Evolutionary conservation across 1,140 invertebrate species (phyloP), one percentile per base, ranked within the genome.

Genomic region (Formica exsecta): DNA sequence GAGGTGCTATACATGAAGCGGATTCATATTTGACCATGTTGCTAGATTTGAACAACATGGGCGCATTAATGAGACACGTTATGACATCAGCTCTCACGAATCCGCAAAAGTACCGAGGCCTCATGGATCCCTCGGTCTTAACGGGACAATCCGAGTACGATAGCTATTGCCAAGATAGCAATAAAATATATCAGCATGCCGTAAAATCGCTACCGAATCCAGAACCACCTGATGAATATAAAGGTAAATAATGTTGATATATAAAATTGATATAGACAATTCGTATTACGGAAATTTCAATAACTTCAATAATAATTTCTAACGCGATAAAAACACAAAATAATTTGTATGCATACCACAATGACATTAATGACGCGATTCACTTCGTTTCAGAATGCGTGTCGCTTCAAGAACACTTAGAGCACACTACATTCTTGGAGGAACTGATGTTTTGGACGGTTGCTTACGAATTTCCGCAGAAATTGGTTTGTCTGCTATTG

Each of bases 391-490:
- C 71, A 95, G 97, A 98, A 95, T 96, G 98, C 91, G 97, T 97
- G n/a, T 97, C 98, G 1, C 94, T 99, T 36, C 97, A 97, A 92
- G 97, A 97, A 86, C 96, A 97, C 8, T 95, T 99, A 4, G 96
- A 97, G 32, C 98, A 99, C 95, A 97, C 96, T 66, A 99, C 98
- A 0, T 97, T 99, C 89, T 96, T 99, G 25, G 98, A 99, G 94
- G 99, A 99, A 95, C 96, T 99, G 75, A 98, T 99, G 87, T 99
- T 99, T 95, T 99, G 99, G 99, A 99, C 98, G 25, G 98, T 99
- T 36, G 98, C 98, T 93, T 99, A 98, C 95, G 98, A 99, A 95
- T 99, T 99, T 95, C 99, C 99, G 3, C 98, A 99, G 95, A 99
- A 99, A 92, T 96, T 99, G 54, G 98, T 99, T 13, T 99, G 98